Evolutionary conservation across 2,113 vertebrate species (phyloP).

Genomic region (Peucedramus taeniatus): DNA sequence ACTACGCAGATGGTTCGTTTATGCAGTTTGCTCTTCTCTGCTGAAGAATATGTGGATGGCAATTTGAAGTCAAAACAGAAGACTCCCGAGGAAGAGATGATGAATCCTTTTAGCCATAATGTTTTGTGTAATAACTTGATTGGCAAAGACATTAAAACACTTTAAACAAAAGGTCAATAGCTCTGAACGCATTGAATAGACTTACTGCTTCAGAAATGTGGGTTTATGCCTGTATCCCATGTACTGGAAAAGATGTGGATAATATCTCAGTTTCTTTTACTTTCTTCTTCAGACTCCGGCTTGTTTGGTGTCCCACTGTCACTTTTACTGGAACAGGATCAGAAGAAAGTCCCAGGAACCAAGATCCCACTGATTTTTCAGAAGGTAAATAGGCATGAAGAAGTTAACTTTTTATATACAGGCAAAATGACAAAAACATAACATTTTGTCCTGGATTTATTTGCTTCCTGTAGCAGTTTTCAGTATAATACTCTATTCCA

Average conservation of each 20-base stretch:
- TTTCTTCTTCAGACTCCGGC: slow-evolving; percentile 80
- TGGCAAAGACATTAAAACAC: neutral
- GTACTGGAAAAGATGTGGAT: neutral
- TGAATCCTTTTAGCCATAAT: neutral
- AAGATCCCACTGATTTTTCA: slow-evolving; percentile 91
- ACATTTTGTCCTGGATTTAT: neutral
- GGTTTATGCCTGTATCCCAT: neutral
- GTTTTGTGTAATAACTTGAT: slow-evolving; percentile 1
- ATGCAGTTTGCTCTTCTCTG: neutral
- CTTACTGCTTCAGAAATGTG: neutral
- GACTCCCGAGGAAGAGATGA: neutral
- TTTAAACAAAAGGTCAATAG: neutral
- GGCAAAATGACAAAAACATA: neutral
- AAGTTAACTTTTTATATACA: neutral
- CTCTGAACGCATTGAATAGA: neutral
- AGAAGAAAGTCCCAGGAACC: slow-evolving; percentile 80
- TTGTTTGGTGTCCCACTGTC: slow-evolving; percentile 87
- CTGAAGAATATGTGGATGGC: neutral
- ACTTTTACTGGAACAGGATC: slow-evolving; percentile 91
- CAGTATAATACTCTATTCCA: neutral
- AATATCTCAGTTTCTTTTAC: neutral
- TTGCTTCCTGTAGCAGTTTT: neutral
- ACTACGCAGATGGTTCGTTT: neutral
- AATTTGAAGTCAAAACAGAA: neutral
- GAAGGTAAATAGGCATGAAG: slow-evolving; percentile 72